phyloP scores from a whole-genome alignment of 2,888 invertebrate species.

The Ceriagrion tenellum region DNA sequence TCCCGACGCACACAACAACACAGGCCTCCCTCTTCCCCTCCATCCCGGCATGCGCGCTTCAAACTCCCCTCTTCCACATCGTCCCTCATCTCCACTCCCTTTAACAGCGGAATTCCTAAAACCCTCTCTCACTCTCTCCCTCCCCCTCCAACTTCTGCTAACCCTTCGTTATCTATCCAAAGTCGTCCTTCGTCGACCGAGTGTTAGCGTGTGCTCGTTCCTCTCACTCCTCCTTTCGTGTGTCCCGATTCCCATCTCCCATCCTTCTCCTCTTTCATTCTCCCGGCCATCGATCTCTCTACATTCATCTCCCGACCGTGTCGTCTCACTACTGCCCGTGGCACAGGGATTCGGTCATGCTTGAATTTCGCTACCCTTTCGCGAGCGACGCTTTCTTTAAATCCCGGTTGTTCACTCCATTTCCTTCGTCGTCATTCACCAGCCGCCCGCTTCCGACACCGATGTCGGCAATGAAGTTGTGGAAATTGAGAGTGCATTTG shows the following conservation, averaged over 20 bases:
- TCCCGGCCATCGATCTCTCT: neutral
- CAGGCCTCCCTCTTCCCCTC: neutral
- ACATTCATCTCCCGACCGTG: neutral
- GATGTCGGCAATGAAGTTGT: too few relatives aligned
- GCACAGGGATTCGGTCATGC: neutral
- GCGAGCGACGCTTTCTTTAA: neutral
- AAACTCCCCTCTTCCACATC: neutral
- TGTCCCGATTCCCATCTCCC: too few relatives aligned
- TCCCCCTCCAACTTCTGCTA: neutral
- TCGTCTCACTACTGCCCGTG: neutral
- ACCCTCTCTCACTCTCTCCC: neutral
- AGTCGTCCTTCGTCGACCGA: neutral
- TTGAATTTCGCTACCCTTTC: neutral
- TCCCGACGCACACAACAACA: neutral
- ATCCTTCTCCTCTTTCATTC: too few relatives aligned
- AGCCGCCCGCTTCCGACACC: too few relatives aligned
- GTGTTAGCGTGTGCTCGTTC: neutral
- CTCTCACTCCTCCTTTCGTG: neutral
- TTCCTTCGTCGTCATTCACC: neutral
- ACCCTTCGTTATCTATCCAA: slow-evolving; percentile 25
- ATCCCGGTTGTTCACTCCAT: neutral
- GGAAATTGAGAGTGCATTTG: too few relatives aligned
- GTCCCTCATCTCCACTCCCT: neutral
- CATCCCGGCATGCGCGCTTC: neutral
- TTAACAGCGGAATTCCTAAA: neutral